Percentiles rank a stretch among this genome's conserved stretches.
These are phyloP conservation scores for Cheilosia impressa DNA, from an alignment of 2,888 invertebrate species.

Conservation along the genomic window DNA sequence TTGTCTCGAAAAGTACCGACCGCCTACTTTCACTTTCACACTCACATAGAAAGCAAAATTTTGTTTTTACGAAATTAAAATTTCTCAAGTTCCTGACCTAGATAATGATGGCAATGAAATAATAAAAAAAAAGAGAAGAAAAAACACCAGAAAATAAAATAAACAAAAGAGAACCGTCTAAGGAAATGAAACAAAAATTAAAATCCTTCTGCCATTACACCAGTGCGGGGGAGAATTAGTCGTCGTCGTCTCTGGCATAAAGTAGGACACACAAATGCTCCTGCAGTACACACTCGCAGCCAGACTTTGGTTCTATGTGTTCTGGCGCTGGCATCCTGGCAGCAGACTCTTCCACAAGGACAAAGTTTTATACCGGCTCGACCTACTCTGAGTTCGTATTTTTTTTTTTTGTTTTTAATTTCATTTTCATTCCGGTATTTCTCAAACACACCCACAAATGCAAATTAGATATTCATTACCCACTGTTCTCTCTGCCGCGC, in stretches of 20 bases:
- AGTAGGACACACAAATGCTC: constrained; percentile 60
- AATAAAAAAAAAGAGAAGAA: no score
- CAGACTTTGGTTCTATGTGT: constrained; percentile 24
- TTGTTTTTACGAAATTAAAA: constrained; percentile 69
- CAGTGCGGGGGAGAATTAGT: constrained; percentile 67
- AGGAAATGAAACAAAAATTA: constrained; percentile 74
- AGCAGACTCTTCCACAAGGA: constrained; percentile 61
- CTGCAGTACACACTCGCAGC: constrained; percentile 1
- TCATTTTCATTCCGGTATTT: constrained; percentile 71
- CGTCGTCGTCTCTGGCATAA: constrained; percentile 38
- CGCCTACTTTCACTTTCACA: constrained; percentile 57
- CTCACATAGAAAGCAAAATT: background rate
- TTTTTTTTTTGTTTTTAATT: constrained; percentile 73
- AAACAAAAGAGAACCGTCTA: constrained; percentile 67
- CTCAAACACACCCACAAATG: constrained; percentile 75
- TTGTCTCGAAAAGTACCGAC: constrained; percentile 7
- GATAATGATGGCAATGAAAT: constrained; percentile 67
- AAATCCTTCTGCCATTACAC: constrained; percentile 72
- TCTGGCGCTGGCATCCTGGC: constrained; percentile 26
- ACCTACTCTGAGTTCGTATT: constrained; percentile 40
- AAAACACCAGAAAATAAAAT: constrained; percentile 55
- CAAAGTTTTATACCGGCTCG: constrained; percentile 73
- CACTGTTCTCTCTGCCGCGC: constrained; percentile 48
- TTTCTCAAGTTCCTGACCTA: constrained; percentile 74
- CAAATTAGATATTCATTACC: constrained; percentile 75